Base-by-base conservation (phyloP, 1,140 invertebrate genomes). In the Psilanteris sp. region DNA sequence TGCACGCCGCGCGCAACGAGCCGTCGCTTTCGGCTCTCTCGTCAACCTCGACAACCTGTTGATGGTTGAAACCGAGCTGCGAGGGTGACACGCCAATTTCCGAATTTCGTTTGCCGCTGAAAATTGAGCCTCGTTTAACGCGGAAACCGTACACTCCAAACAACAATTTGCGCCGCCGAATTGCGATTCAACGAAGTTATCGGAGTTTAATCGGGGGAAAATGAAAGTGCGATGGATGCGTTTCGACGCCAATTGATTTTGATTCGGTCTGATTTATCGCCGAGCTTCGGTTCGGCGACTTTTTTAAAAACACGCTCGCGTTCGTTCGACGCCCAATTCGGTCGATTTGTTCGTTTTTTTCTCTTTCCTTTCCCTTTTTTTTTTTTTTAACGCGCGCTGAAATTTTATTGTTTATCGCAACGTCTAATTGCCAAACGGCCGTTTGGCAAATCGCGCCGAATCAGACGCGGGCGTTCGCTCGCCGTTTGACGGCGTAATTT, bases 21-120 rank as follows among this genome's bases (percentile, higher is more conserved):
- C 39, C 10, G 34, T 61, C 55, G 39, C 24, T 10, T 20, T 20
- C 5, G 18, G 61, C 37, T 41, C 31, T 15, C 77, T 74, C 71
- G 68, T 72, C 57, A 62, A 62, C 62, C 76, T 77, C 79, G 80
- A 79, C 80, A 82, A 82, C 80, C 80, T 82, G 79, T 82, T 82
- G 80, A 82, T 81, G 77, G 78, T 62, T 54, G 78, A 81, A 82
- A 79, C 75, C 78, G 59, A 55, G 74, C 68, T 50, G 79, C 59
- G 70, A 66, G 43, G 59, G 70, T 59, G 70, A 66, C 70, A 66
- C 59, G 61, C 54, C 61, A 66, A 73, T 73, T 73, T 66, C 61
- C 70, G 70, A 66, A 73, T 73, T 73, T 66, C 54, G 52, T 34
- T 20, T 6, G 52, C 34, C 52, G 44, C 43, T 52, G 70, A 66